A percentile compares a stretch with the other conserved stretches of the same genome.
Conservation (phyloP, 2,113 vertebrate genomes). For the Potamarius usumacintae region DNA sequence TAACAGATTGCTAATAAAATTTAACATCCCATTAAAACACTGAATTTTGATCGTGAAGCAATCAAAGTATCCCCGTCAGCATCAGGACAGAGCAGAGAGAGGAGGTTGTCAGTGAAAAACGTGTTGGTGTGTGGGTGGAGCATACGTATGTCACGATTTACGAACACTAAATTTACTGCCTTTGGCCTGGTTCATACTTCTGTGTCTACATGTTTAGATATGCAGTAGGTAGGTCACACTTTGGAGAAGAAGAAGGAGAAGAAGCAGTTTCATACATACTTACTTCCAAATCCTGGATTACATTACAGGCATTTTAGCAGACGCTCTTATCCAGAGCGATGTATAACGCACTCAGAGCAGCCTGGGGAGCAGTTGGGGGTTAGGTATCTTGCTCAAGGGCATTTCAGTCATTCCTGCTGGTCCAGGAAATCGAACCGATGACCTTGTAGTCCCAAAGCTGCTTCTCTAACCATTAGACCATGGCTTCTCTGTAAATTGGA, state of each 20-base stretch:
- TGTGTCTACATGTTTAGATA: neutral
- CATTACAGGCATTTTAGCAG: no score
- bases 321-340: no score
- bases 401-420: no score
- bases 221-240: neutral
- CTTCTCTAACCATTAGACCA: no score
- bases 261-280: neutral
- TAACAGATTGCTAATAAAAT: neutral
- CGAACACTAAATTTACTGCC: neutral
- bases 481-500: neutral
- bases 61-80: neutral
- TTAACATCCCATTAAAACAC: neutral
- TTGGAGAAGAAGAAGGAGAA: neutral
- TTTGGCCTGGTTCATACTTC: neutral
- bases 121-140: neutral
- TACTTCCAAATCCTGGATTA: neutral
- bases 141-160: neutral
- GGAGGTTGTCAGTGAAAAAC: neutral
- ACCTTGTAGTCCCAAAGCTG: no score
- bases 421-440: no score
- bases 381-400: no score
- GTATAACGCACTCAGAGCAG: no score
- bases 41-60: neutral
- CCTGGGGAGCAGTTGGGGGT: no score
- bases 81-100: neutral